These are phyloP conservation scores for Sebastes vulpes DNA, from an alignment of 2,797 vertebrate genomes.

Conservation along the genomic window DNA sequence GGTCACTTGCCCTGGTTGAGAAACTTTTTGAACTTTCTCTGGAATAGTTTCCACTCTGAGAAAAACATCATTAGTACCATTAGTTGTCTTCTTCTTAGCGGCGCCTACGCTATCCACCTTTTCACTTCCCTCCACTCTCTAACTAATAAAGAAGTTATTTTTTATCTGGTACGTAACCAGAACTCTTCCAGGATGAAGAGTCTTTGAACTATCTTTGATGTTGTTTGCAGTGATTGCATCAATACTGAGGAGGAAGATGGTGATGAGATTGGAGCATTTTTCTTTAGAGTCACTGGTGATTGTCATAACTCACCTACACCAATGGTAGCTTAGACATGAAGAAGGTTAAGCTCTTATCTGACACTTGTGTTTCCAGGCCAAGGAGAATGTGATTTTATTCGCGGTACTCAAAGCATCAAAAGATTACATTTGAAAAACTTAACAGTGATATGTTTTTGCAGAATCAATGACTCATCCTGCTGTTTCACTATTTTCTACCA, in stretches of 20 bases:
- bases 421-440: background rate
- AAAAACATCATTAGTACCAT: slow-evolving; percentile 16
- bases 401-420: background rate
- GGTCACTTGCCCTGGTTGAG: background rate
- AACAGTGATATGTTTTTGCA: background rate
- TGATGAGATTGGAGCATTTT: background rate
- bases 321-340: background rate
- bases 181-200: background rate
- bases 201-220: background rate
- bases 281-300: background rate
- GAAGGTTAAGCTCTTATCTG: background rate
- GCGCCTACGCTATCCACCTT: background rate
- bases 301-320: background rate
- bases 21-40: background rate
- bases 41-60: background rate
- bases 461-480: background rate
- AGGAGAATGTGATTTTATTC: background rate
- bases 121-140: background rate
- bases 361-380: background rate
- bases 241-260: background rate
- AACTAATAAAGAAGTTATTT: background rate
- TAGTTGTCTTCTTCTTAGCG: background rate
- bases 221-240: background rate
- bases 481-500: background rate
- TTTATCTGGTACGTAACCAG: background rate